Evolutionary conservation across 2,113 vertebrate species (phyloP), one percentile per base, ranked within the genome.

Genomic region (Saccopteryx leptura): DNA sequence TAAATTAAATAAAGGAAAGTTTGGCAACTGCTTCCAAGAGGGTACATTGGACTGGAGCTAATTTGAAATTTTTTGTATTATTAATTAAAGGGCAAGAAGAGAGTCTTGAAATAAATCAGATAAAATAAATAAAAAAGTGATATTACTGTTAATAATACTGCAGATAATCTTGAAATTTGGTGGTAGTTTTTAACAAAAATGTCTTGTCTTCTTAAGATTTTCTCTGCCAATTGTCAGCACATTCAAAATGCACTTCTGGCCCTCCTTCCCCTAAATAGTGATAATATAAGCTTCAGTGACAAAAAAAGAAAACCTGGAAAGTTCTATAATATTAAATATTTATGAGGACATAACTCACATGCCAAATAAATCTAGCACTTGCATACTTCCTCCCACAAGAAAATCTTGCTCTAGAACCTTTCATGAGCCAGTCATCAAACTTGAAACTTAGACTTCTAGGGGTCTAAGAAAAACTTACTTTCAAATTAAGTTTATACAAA

Each of bases 31-130:
- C 75, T 93, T 96, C 48, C 17, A 83, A 94, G 87, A 96, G 7
- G 5, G 17, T 92, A 66, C 33, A 52, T 11, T 92, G 31, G 52
- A 94, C 81, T 95, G 60, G 28, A 93, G 92, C 68, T 92, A 95
- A 61, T 79, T 82, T 90, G 93, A 95, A 97, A 98, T 96, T 90
- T 65, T 97, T 96, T 96, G 52, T 93, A 91, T 96, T 88, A 92
- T 94, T 97, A 97, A 97, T 95, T 96, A 76, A 95, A 97, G 96
- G 50, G 33, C 48, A 88, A 93, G 58, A 97, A 88, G 61, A 90
- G n/a, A 94, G 26, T 60, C 74, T 95, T 91, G 46, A 28, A 95
- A 95, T 93, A 90, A 88, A 96, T 93, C 78, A 92, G 76, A 96
- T 92, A 75, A 93, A 95, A 90, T 90, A 93, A 97, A 93, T 87